Conservation (phyloP, 1,140 invertebrate genomes). For the Drosophila eugracilis region DNA sequence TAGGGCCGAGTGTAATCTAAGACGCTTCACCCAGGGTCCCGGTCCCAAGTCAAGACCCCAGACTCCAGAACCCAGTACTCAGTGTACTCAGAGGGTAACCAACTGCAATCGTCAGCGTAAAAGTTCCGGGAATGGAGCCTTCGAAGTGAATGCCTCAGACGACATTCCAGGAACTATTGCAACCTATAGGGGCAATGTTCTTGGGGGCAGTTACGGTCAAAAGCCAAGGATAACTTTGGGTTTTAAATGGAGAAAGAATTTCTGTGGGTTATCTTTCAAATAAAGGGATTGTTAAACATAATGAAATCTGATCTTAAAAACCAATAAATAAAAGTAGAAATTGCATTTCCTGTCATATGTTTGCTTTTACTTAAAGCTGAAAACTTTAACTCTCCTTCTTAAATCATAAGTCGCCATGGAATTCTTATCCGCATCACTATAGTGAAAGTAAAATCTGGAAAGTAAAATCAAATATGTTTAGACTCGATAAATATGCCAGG, state of each 20-base stretch:
- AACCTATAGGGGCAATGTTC: slow-evolving; percentile 29
- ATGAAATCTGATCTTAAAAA: too few species aligned
- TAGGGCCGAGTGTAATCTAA: slow-evolving; percentile 39
- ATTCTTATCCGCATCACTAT: slow-evolving; percentile 13
- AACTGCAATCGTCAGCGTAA: slow-evolving; percentile 37
- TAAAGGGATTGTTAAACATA: too few species aligned
- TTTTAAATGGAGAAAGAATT: not conserved
- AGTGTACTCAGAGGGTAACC: slow-evolving; percentile 6
- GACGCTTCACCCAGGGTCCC: slow-evolving; percentile 9
- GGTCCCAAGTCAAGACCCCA: not conserved
- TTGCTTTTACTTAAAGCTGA: not conserved
- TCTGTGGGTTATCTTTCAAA: too few species aligned
- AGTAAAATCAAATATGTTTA: slow-evolving; percentile 31
- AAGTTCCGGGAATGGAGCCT: slow-evolving; percentile 63
- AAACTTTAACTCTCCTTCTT: not conserved
- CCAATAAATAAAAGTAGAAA: too few species aligned
- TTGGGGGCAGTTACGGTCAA: slow-evolving; percentile 13
- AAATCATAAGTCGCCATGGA: slow-evolving; percentile 3
- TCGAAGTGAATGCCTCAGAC: slow-evolving; percentile 57
- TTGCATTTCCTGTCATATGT: slow-evolving; percentile 6
- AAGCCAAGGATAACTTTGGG: slow-evolving; percentile 28
- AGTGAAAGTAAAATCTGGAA: slow-evolving; percentile 54
- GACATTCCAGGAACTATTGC: slow-evolving; percentile 64
- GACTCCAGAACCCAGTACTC: not conserved
- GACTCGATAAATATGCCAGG: slow-evolving; percentile 32